Percentiles rank a stretch among this genome's conserved stretches.
Evolutionary conservation across 2,888 invertebrate species (phyloP).

Genomic region (Cerastis rubricosa): DNA sequence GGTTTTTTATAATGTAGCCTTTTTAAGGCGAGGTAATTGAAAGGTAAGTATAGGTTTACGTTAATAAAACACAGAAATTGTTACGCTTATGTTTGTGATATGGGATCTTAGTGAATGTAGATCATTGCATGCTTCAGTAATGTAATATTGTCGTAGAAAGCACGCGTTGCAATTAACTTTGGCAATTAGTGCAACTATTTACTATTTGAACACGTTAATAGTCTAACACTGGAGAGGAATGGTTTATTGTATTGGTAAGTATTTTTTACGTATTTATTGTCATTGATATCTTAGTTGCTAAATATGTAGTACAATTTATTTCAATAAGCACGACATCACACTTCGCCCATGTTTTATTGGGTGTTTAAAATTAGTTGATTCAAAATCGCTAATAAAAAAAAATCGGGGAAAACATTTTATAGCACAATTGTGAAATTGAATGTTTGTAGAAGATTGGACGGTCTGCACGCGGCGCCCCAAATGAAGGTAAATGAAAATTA

Average conservation of each 20-base stretch:
- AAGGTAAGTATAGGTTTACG: slow-evolving; percentile 83
- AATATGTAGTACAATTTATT: slow-evolving; percentile 68
- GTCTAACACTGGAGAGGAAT: slow-evolving; percentile 80
- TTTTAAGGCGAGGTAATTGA: slow-evolving; percentile 84
- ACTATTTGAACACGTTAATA: slow-evolving; percentile 70
- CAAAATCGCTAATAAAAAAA: slow-evolving; percentile 68
- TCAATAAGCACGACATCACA: slow-evolving; percentile 80
- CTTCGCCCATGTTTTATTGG: slow-evolving; percentile 74
- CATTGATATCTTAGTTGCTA: slow-evolving; percentile 70
- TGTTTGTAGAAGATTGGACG: slow-evolving; percentile 78
- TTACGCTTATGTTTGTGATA: slow-evolving; percentile 83
- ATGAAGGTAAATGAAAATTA: slow-evolving; percentile 83
- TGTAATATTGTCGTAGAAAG: slow-evolving; percentile 68
- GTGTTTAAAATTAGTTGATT: slow-evolving; percentile 67
- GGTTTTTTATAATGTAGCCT: slow-evolving; percentile 85
- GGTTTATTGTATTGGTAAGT: slow-evolving; percentile 82
- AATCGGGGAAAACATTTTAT: slow-evolving; percentile 66
- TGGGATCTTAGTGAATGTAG: slow-evolving; percentile 79
- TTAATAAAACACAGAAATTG: slow-evolving; percentile 66
- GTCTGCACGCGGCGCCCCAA: slow-evolving; percentile 70
- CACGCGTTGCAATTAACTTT: slow-evolving; percentile 70
- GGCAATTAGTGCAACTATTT: slow-evolving; percentile 77
- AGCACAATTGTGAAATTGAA: slow-evolving; percentile 73
- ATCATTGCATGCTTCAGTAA: slow-evolving; percentile 82
- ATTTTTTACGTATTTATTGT: slow-evolving; percentile 76